Conservation (phyloP, 2,113 vertebrate species). For the Cricetomys ansorgei region DNA sequence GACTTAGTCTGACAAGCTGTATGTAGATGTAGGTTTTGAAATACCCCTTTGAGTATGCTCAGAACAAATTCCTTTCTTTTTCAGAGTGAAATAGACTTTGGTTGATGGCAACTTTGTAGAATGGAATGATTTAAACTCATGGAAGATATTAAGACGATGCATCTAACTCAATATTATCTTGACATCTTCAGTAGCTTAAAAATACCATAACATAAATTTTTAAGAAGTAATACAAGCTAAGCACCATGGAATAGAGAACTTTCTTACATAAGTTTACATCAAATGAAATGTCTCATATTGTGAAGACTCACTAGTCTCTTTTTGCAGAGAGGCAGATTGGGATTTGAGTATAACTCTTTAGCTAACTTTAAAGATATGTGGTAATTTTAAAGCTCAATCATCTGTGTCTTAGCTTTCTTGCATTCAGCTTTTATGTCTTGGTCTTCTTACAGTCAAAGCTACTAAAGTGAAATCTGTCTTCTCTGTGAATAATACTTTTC, state of each 20-base stretch:
- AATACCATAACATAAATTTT: slow-evolving; percentile 54
- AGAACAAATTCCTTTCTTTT: slow-evolving; percentile 29
- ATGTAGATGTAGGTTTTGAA: slow-evolving; percentile 40
- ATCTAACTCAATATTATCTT: slow-evolving; percentile 63
- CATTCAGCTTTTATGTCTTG: slow-evolving; percentile 72
- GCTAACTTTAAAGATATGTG: slow-evolving; percentile 65
- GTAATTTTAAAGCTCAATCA: slow-evolving; percentile 70
- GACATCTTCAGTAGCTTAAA: slow-evolving; percentile 56
- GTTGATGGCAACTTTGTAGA: slow-evolving; percentile 41
- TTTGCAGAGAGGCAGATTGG: slow-evolving; percentile 20
- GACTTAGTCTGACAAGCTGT: neutral
- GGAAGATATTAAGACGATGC: slow-evolving; percentile 36
- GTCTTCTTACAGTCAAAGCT: slow-evolving; percentile 70
- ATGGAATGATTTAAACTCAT: slow-evolving; percentile 54
- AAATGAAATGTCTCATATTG: slow-evolving; percentile 25
- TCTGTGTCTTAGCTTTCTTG: slow-evolving; percentile 67
- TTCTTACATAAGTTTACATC: slow-evolving; percentile 29
- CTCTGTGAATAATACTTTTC: slow-evolving; percentile 75
- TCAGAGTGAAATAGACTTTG: slow-evolving; percentile 51
- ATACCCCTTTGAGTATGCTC: neutral
- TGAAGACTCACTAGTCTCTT: slow-evolving; percentile 20
- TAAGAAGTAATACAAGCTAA: slow-evolving; percentile 46
- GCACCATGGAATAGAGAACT: slow-evolving; percentile 9
- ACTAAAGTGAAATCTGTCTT: slow-evolving; percentile 76
- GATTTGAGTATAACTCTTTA: slow-evolving; percentile 64